Conservation (phyloP, 1,140 invertebrate species). For the Drosophila mojavensis region DNA sequence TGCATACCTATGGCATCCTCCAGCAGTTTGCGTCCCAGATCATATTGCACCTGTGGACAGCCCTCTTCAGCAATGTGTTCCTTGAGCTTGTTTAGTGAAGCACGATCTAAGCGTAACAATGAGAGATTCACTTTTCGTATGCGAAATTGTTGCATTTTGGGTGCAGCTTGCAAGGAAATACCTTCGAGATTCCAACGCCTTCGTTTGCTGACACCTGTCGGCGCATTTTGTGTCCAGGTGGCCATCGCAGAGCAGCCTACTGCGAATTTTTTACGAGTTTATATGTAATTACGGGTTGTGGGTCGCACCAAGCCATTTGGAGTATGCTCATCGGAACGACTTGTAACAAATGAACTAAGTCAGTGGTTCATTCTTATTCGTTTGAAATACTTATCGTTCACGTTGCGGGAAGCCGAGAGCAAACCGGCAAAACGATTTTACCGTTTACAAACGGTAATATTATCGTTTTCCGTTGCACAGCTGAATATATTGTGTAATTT, state of each 20-base stretch:
- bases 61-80: conserved; percentile 88
- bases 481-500: too few relatives aligned
- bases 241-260: conserved; percentile 53
- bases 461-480: too few relatives aligned
- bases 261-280: conserved; percentile 57
- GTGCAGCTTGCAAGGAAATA: conserved; percentile 8
- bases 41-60: conserved; percentile 88
- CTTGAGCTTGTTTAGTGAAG: conserved; percentile 85
- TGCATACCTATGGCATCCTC: conserved; percentile 68
- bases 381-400: too few relatives aligned
- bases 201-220: conserved; percentile 66
- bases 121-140: not conserved
- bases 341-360: not conserved
- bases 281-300: not conserved
- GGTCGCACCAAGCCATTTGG: conserved; percentile 4
- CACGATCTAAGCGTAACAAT: conserved; percentile 80
- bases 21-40: conserved; percentile 87
- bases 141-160: too few relatives aligned
- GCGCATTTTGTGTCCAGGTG: conserved; percentile 78
- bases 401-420: too few relatives aligned
- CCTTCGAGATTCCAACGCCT: conserved; percentile 83
- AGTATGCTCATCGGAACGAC: not conserved
- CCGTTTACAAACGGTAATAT: too few relatives aligned
- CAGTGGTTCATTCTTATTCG: not conserved
- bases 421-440: too few relatives aligned